Evolutionary conservation across 2,797 vertebrate species (phyloP), one percentile per base, ranked within the genome.

Genomic region (Otolemur crassicaudatus): DNA sequence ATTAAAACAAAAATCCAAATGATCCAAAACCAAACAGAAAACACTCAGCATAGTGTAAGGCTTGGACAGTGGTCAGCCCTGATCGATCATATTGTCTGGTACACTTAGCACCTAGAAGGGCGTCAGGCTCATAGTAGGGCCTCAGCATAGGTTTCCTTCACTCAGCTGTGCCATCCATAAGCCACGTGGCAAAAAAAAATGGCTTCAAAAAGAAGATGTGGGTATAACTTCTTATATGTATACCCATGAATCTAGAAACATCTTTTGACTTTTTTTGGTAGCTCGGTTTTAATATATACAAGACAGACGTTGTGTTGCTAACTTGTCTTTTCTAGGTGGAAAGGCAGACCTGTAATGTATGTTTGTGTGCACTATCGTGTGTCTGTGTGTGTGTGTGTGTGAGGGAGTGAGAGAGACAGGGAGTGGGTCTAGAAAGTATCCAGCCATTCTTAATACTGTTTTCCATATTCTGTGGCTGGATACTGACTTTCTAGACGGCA

Each of bases 251-350:
- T 82, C 20, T 65, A 75, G 63, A 85, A 93, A 69, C 20, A 89
- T 46, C 7, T 1, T 49, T 65, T 31, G 11, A 11, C 27, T 72
- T 20, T 8, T 69, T 37, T 49, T 34, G 16, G 40, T 56, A 49
- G 43, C 61, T 93, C 77, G n/a, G n/a, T 93, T 96, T 88, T 31
- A 84, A 46, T 43, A 82, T 49, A 13, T 46, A 76, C 25, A 94
- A 70, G 91, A 67, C 29, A 61, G 31, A 46, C 88, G 49, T 43
- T 43, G 20, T 87, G 76, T 10, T 53, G 79, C 23, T 85, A 65
- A 56, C 56, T 40, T 87, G 29, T 53, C 69, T 95, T 90, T 60
- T 76, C 19, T 49, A 86, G 23, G 67, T 43, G 8, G 80, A 43
- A 92, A 72, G 49, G 43, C 49, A 76, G 94, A 82, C 10, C 84